These are phyloP conservation scores for Antheraea yamamai DNA, from an alignment of 2,888 invertebrate genomes.

Conservation along the genomic window DNA sequence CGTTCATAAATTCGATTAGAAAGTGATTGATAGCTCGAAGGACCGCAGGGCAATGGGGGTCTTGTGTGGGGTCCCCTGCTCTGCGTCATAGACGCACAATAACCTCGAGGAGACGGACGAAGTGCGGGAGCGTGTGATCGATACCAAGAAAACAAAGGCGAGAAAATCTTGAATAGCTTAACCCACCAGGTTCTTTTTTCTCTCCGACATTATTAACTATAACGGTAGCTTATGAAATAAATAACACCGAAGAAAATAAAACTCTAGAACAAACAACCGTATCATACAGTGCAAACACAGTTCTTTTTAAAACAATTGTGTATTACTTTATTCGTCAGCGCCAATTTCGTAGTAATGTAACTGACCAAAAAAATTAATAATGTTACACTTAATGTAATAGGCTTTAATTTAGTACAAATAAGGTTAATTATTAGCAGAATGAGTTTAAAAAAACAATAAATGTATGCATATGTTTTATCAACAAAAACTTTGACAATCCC, in stretches of 20 bases:
- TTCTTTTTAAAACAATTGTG: background rate
- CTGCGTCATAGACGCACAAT: constrained; percentile 42
- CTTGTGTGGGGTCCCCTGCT: constrained; percentile 42
- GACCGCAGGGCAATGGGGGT: constrained; percentile 31
- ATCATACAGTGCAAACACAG: background rate
- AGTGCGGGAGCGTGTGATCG: constrained; percentile 33
- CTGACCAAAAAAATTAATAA: background rate
- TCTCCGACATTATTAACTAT: background rate
- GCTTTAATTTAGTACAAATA: background rate
- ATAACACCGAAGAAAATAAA: background rate
- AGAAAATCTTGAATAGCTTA: background rate
- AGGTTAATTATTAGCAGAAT: background rate
- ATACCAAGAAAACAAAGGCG: constrained; percentile 25
- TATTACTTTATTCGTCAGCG: background rate
- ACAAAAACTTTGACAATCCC: background rate
- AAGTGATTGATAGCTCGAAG: constrained; percentile 60
- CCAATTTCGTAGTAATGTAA: background rate
- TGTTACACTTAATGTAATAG: background rate
- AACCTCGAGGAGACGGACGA: constrained; percentile 23
- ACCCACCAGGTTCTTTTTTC: background rate
- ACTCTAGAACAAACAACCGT: background rate
- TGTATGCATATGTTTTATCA: too few species aligned
- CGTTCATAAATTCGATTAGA: constrained; percentile 69
- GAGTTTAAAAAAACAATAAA: background rate
- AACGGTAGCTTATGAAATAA: background rate